Evolutionary conservation across 2,888 invertebrate species (phyloP).

Genomic region (Heliconius erato): DNA sequence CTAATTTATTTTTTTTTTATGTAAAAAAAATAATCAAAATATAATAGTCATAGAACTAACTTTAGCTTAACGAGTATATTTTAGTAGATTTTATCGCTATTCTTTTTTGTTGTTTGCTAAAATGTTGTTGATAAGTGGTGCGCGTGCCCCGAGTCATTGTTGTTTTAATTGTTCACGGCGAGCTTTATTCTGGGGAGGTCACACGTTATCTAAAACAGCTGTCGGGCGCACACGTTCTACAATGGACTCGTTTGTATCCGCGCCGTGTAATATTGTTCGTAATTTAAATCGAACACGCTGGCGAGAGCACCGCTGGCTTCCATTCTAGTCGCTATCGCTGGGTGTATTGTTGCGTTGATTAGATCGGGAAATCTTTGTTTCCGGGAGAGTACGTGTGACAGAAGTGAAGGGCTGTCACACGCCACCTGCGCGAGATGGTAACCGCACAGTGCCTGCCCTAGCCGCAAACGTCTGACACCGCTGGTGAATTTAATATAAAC

Average conservation of each 20-base stretch:
- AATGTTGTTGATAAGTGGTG: slow-evolving; percentile 55
- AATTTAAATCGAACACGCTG: slow-evolving; percentile 80
- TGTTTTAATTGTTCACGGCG: slow-evolving; percentile 69
- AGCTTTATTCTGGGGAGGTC: slow-evolving; percentile 79
- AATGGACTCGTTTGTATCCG: slow-evolving; percentile 80
- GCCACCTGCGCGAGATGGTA: slow-evolving; percentile 64
- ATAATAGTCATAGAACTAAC: neutral
- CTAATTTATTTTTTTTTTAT: too few relatives aligned
- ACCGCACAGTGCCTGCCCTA: slow-evolving; percentile 58
- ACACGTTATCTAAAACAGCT: slow-evolving; percentile 84
- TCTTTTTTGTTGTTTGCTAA: slow-evolving; percentile 45
- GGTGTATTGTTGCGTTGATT: slow-evolving; percentile 84
- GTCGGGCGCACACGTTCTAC: slow-evolving; percentile 78
- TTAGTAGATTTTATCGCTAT: neutral
- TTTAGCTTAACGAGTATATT: neutral
- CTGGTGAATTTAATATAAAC: slow-evolving; percentile 23
- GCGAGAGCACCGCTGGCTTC: slow-evolving; percentile 67
- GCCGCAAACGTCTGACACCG: slow-evolving; percentile 48
- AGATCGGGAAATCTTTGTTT: slow-evolving; percentile 82
- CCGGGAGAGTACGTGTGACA: slow-evolving; percentile 70
- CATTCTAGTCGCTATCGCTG: slow-evolving; percentile 73
- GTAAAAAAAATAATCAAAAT: too few relatives aligned
- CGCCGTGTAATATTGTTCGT: slow-evolving; percentile 81
- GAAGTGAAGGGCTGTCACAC: slow-evolving; percentile 70
- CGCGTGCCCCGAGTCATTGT: slow-evolving; percentile 61